phyloP scores from a whole-genome alignment of 2,888 invertebrate species.

The Hemistola chrysoprasaria region DNA sequence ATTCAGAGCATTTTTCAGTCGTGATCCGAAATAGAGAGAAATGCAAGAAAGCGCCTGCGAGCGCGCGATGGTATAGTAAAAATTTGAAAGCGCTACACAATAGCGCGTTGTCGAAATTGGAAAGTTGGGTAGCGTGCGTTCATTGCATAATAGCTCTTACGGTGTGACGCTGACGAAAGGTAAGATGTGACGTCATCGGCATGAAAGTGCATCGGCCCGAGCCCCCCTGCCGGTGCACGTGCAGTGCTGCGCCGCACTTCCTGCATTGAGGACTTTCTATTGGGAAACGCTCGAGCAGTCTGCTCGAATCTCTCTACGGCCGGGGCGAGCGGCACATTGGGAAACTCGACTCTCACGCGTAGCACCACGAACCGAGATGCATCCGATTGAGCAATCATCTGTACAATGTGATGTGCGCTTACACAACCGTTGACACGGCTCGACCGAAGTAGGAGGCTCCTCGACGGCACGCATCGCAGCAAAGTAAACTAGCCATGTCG shows the following conservation, averaged over 20 bases:
- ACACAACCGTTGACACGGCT: constrained; percentile 55
- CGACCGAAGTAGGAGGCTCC: constrained; percentile 32
- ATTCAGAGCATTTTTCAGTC: constrained; percentile 77
- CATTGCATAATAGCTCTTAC: constrained; percentile 78
- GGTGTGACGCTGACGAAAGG: constrained; percentile 78
- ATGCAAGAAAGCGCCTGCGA: constrained; percentile 74
- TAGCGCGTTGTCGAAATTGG: constrained; percentile 82
- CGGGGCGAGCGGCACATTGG: constrained; percentile 61
- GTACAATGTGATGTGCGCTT: constrained; percentile 61
- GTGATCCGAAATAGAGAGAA: constrained; percentile 67
- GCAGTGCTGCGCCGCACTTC: constrained; percentile 62
- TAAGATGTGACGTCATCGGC: constrained; percentile 73
- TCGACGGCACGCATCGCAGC: constrained; percentile 33
- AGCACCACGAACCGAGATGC: constrained; percentile 65
- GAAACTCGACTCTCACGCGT: constrained; percentile 72
- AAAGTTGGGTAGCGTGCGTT: constrained; percentile 78
- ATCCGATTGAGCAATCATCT: constrained; percentile 70
- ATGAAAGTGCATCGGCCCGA: constrained; percentile 80
- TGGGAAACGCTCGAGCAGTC: constrained; percentile 64
- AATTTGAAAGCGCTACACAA: constrained; percentile 82
- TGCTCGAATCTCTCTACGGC: constrained; percentile 48
- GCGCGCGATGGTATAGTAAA: constrained; percentile 70
- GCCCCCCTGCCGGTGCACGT: constrained; percentile 55
- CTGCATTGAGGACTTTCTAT: constrained; percentile 79
- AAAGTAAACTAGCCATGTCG: constrained; percentile 26